Evolutionary conservation across 1,140 invertebrate species (phyloP), one percentile per base, ranked within the genome.

Genomic region (Hestina assimilis): DNA sequence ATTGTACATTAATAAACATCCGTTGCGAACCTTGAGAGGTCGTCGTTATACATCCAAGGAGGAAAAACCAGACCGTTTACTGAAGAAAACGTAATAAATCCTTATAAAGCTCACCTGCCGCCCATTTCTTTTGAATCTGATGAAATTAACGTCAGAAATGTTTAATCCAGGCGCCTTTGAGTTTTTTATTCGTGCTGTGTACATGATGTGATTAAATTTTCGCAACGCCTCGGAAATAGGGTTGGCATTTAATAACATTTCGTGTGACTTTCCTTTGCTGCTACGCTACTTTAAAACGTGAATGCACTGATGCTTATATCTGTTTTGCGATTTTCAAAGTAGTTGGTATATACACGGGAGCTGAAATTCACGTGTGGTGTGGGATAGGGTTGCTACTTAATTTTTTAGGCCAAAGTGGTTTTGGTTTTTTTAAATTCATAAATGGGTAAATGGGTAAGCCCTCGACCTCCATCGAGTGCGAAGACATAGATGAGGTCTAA

Each of bases 41-140:
- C 45, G 45, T 35, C 35, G 58, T 53, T 11, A 55, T 51, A 33
- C 50, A 50, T 60, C 6, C 20, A 20, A 20, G 46, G 38, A 54
- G 24, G 19, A 45, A 21, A 40, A 33, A 1, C 11, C 8, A 35
- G 19, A 14, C 33, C 33, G 35, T 38, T 24, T 46, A 43, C 15
- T 29, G 43, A 48, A 38, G 28, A n/a, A n/a, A n/a, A 42, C 20
- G 24, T 31, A 29, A 42, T 60, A 50, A 60, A 60, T 54, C 51
- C 26, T 35, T 46, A 52, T 14, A 50, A 60, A 43, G 28, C 38
- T 23, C 19, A 29, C 11, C 52, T 43, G 29, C 21, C 15, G 12
- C n/a, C 51, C 29, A 23, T 23, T 35, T 38, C 29, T 33, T 45
- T 43, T 54, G 29, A 29, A 23, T 24, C 9, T 41, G 20, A 26